Evolutionary conservation across 53 echinoderm and acorn worm genomes (phyloP), one percentile per base, ranked within the genome.

Genomic region (Actinopyga echinites): DNA sequence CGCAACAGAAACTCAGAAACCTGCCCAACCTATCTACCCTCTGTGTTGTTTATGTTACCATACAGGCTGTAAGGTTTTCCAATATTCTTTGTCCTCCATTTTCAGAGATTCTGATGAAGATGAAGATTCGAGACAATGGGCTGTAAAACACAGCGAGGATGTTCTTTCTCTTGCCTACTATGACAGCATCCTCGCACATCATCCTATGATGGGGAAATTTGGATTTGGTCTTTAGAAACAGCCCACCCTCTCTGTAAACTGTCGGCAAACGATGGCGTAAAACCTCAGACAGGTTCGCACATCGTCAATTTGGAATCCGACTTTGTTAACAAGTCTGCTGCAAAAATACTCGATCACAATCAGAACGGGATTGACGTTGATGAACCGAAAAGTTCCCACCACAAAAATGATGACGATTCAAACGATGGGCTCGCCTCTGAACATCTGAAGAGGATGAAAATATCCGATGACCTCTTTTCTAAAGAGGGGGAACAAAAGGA

Each of bases 161-260:
- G 88, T 96, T 36, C 74, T 96, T 64, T 92, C 94, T 11, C 84
- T 96, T 5, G 87, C 92, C 11, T 77, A 83, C 40, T 96, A 94
- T 85, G 92, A 93, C 35, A 93, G 89, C 68, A 56, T 91, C 75
- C 79, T 96, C 15, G 97, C 93, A 96, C 97, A 17, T 92, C 97
- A 1, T 96, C 97, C 4, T 94, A 94, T 85, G 92, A 94, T 54
- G 93, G 97, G 23, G 96, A 96, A 86, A 96, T 96, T 44, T 89
- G 89, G 83, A 90, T 96, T 58, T 96, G 97, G 97, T 96, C 97
- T 20, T 75, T 96, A 6, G 97, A 94, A 53, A 96, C 97, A 21
- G 85, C 93, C 5, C 97, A 96, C 33, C 91, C 93, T 29, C 82
- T 94, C 11, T 94, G 91, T 37, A 73, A 83, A 66, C 90, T 96